Conservation (phyloP, 2,113 vertebrate genomes). For the Loxodonta africana region DNA sequence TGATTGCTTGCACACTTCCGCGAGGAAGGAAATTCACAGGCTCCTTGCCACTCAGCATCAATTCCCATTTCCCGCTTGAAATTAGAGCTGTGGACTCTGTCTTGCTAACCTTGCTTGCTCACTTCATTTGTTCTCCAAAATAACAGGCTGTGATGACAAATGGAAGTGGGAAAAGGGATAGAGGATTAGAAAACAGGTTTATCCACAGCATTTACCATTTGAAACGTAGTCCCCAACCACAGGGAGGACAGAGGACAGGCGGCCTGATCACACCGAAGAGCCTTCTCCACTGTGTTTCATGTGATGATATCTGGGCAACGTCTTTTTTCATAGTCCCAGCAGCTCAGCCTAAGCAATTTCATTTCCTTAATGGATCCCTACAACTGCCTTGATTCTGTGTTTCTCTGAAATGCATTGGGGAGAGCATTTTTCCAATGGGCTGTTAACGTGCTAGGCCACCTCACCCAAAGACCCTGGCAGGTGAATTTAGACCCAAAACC, state of each 20-base stretch:
- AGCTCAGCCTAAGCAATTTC: background rate
- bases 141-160: background rate
- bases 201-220: background rate
- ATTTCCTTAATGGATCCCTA: background rate
- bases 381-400: background rate
- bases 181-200: background rate
- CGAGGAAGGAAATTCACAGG: too few species aligned
- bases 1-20: fast-evolving
- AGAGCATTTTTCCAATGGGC: background rate
- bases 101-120: background rate
- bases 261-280: fast-evolving
- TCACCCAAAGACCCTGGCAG: background rate
- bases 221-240: background rate
- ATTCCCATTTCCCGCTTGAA: background rate
- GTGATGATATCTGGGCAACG: background rate
- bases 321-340: background rate
- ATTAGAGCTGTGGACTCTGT: background rate
- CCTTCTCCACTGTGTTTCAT: background rate
- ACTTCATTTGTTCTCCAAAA: background rate
- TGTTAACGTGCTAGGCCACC: background rate
- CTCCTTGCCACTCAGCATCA: background rate
- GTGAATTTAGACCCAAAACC: background rate
- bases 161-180: background rate
- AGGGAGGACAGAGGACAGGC: background rate
- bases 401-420: background rate